These are phyloP conservation scores for Girardinus metallicus DNA, from an alignment of 2,797 vertebrate genomes.

Conservation along the genomic window DNA sequence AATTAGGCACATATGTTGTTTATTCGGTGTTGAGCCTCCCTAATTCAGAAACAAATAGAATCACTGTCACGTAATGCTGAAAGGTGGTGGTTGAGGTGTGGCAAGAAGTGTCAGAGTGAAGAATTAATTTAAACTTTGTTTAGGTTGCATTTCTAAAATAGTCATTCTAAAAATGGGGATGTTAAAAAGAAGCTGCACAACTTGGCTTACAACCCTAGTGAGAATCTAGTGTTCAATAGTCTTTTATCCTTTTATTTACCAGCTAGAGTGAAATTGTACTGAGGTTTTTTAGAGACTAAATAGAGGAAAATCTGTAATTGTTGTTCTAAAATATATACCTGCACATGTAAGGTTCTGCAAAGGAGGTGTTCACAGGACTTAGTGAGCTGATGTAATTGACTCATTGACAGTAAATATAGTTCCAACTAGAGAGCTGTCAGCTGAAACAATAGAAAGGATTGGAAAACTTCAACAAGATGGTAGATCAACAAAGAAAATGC, in stretches of 20 bases:
- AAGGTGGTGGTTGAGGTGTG: background rate
- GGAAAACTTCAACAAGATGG: background rate
- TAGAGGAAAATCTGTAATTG: background rate
- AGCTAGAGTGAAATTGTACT: background rate
- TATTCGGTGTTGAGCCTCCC: background rate
- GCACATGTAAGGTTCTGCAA: background rate
- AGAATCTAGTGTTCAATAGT: background rate
- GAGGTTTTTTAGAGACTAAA: background rate
- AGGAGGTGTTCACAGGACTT: background rate
- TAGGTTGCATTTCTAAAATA: background rate
- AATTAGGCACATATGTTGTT: background rate
- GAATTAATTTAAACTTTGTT: background rate
- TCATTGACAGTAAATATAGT: background rate
- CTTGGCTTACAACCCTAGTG: background rate
- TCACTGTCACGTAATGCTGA: background rate
- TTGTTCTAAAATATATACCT: background rate
- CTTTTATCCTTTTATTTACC: background rate
- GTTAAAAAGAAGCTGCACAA: background rate
- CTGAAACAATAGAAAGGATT: background rate
- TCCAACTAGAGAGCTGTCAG: background rate
- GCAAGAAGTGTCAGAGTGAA: background rate
- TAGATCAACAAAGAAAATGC: background rate
- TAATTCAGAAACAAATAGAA: constrained; percentile 11
- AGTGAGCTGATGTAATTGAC: background rate
- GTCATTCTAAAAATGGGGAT: background rate